A percentile compares a stretch with the other conserved stretches of the same genome.
These are phyloP conservation scores for Poecilia velifera DNA, from an alignment of 2,797 vertebrate genomes.

Conservation along the genomic window DNA sequence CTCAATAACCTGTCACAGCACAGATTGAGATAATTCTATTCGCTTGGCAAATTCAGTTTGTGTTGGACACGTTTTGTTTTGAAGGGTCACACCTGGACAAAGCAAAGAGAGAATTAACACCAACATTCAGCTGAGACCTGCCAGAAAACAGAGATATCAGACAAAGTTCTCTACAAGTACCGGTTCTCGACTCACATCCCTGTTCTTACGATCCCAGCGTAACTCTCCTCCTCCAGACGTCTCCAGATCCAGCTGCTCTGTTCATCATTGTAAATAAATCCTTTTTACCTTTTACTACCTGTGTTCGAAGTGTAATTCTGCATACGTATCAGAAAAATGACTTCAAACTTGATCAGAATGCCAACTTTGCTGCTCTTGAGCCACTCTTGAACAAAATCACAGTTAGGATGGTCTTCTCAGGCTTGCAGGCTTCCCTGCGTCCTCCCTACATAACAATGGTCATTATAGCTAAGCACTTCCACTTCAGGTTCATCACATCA, in stretches of 20 bases:
- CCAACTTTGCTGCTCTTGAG: background rate
- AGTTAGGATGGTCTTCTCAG: background rate
- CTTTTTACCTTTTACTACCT: background rate
- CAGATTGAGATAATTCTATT: slow-evolving; percentile 9
- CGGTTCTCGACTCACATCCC: no score
- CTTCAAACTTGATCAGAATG: no score
- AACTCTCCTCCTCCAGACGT: background rate
- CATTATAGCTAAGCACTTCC: background rate
- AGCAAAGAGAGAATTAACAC: slow-evolving; percentile 25
- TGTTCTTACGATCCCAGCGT: background rate
- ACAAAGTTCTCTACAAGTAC: no score
- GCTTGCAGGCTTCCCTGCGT: background rate
- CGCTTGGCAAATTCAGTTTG: slow-evolving; percentile 37
- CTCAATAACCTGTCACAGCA: slow-evolving; percentile 44
- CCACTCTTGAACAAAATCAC: background rate
- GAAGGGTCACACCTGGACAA: slow-evolving; percentile 34
- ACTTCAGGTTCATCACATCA: background rate
- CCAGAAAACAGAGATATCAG: background rate
- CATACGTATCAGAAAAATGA: background rate
- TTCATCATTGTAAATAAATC: background rate
- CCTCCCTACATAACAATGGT: background rate
- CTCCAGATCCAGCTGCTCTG: background rate
- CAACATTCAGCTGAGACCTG: background rate
- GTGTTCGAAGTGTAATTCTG: background rate
- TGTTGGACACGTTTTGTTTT: slow-evolving; percentile 32